Conservation (phyloP, 2,797 vertebrate species). For the Fundulus diaphanus region DNA sequence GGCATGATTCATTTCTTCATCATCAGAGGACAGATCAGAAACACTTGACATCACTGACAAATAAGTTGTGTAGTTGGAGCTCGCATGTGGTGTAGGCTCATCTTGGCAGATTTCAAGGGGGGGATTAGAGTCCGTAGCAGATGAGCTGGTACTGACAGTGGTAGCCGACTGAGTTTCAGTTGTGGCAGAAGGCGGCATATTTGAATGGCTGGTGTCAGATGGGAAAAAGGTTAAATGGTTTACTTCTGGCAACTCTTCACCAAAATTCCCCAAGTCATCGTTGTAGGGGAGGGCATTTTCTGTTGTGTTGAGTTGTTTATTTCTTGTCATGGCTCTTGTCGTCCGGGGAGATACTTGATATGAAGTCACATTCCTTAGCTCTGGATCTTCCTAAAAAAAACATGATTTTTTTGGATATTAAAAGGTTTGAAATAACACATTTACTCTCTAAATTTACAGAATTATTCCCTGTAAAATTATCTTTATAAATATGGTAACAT, state of each 20-base stretch:
- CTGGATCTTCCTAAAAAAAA: neutral
- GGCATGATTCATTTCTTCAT: constrained; percentile 1
- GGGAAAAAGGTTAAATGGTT: neutral
- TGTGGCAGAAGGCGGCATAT: neutral
- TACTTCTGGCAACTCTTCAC: neutral
- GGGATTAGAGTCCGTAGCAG: neutral
- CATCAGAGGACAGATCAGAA: neutral
- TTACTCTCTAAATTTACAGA: too few relatives aligned
- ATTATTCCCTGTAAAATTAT: too few relatives aligned
- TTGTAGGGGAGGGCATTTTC: neutral
- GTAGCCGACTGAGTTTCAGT: neutral
- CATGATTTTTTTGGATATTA: neutral
- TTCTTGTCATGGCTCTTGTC: neutral
- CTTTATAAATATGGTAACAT: too few relatives aligned
- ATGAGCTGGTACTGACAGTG: neutral
- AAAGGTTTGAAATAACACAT: too few relatives aligned
- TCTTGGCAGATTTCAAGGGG: too few relatives aligned
- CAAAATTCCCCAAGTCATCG: too few relatives aligned
- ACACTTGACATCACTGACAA: neutral
- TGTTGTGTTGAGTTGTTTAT: neutral
- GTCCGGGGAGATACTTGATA: neutral
- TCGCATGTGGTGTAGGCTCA: neutral
- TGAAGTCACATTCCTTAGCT: neutral
- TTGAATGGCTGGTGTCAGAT: neutral
- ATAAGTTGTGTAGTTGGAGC: neutral